These are phyloP conservation scores for Dendrolimus kikuchii DNA, from an alignment of 1,140 invertebrate species.

Conservation along the genomic window DNA sequence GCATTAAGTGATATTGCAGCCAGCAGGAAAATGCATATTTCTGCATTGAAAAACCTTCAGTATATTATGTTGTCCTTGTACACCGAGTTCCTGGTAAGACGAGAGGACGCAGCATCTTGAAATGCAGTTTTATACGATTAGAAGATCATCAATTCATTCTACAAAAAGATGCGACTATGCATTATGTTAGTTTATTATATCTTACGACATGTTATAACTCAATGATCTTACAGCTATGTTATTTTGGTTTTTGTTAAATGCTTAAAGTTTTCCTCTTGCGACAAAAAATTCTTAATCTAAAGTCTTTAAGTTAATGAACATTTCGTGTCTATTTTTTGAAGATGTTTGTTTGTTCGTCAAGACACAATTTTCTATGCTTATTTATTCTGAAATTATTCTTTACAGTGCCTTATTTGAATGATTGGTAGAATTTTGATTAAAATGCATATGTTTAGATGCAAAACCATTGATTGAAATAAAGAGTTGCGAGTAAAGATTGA, in stretches of 20 bases:
- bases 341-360: no score
- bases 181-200: not conserved
- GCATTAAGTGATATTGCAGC: no score
- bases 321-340: no score
- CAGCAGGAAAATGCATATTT: no score
- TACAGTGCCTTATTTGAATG: not conserved
- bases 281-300: no score
- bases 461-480: constrained; percentile 2
- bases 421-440: not conserved
- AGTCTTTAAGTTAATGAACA: no score
- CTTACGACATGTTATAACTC: no score
- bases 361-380: no score
- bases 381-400: no score
- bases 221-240: no score
- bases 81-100: constrained; percentile 62
- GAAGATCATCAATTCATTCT: not conserved
- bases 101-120: constrained; percentile 16
- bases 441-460: not conserved
- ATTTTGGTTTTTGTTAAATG: no score
- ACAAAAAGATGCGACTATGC: constrained; percentile 1
- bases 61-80: constrained; percentile 56
- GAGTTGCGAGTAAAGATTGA: constrained; percentile 8
- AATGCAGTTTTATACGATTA: constrained; percentile 8
- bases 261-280: no score
- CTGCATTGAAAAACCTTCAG: constrained; percentile 37